phyloP scores from a whole-genome alignment of 1,140 invertebrate genomes.

The Sarcophaga bullata region DNA sequence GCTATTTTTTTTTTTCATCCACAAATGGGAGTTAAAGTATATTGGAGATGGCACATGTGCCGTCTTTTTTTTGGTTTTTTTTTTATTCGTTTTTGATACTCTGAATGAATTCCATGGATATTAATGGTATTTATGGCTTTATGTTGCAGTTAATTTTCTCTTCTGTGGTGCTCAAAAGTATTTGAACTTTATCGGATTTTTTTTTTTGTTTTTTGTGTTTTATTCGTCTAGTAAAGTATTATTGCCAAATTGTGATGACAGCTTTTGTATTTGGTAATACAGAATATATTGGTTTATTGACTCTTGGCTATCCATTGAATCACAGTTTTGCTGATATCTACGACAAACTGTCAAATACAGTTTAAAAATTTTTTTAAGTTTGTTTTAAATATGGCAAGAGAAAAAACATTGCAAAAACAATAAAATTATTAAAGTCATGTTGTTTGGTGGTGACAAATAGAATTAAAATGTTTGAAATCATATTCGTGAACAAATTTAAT shows the following conservation, averaged over 20 bases:
- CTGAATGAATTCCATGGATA: background rate
- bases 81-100: no score
- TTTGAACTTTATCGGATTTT: no score
- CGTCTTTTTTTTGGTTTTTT: no score
- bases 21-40: no score
- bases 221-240: slow-evolving; percentile 22
- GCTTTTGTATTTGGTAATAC: background rate
- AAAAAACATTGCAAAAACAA: no score
- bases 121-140: slow-evolving; percentile 32
- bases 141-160: slow-evolving; percentile 32
- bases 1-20: no score
- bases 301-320: background rate
- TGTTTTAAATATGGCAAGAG: no score
- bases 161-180: background rate
- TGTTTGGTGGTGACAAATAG: no score
- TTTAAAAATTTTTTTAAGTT: background rate
- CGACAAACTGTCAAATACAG: slow-evolving; percentile 17
- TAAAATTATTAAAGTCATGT: no score
- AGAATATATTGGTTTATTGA: slow-evolving; percentile 34
- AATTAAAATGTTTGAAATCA: no score
- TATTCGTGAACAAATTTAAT: no score
- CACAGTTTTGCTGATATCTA: background rate
- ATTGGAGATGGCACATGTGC: no score
- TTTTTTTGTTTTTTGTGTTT: background rate
- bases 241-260: slow-evolving; percentile 37